Evolutionary conservation across 2,888 invertebrate genomes (phyloP), one percentile per base, ranked within the genome.

Genomic region (Orthonychiurus folsomi): DNA sequence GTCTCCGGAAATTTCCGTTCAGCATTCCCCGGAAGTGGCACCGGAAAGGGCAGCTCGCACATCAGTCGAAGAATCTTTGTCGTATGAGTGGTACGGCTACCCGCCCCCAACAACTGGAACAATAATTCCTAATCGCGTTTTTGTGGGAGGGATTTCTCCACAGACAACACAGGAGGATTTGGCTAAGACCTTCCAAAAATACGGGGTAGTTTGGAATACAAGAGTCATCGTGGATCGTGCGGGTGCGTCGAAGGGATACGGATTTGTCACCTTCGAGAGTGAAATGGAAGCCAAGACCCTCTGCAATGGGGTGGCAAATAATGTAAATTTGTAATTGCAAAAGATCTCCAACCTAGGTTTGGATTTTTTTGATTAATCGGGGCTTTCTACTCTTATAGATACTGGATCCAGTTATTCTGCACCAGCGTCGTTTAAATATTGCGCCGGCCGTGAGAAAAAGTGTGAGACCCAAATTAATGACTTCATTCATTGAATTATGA

Each of bases 181-280:
- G 69, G 86, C 89, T 79, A 87, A 89, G 76, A 86, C 94, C 69
- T 96, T 96, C 78, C 90, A 92, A 66, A 84, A 86, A 58, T 90
- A 89, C 75, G 93, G 93, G 59, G 87, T 64, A 60, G 90, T 91
- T 48, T 93, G 79, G 69, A 81, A 91, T 56, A 92, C 93, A 59
- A 93, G 95, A 80, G 94, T 96, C 71, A 95, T 96, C 70, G 88
- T 89, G 73, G 94, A 95, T 77, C 81, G 93, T 73, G 93, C 93
- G 68, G 95, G 95, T 2, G 91, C 93, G 23, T 93, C 94, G 68
- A 94, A 94, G 79, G 92, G 93, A 69, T 92, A 93, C 76, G 88
- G 88, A 56, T 88, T 88, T 77, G 86, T 88, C 50, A 89, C 88
- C 56, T 91, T 90, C 77, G 89, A 90, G 79, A 88, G 85, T 60